Evolutionary conservation across 2,888 invertebrate genomes (phyloP).

Genomic region (Plagiodera versicolora): DNA sequence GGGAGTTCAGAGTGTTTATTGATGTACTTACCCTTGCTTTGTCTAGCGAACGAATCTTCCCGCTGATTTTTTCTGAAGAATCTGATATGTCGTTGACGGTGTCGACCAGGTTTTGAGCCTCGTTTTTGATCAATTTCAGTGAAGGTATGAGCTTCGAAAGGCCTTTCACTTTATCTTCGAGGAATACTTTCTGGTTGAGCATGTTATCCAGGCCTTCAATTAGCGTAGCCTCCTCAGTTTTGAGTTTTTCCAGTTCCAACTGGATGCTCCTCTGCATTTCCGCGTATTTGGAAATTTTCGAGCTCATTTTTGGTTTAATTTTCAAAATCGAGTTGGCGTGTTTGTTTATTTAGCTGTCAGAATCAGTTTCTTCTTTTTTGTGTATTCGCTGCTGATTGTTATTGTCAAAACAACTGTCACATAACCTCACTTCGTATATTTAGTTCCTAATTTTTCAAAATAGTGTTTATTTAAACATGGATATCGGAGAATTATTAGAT

Average conservation of each 20-base stretch:
- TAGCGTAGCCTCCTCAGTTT: slow-evolving; percentile 64
- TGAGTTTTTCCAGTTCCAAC: slow-evolving; percentile 60
- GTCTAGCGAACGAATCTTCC: slow-evolving; percentile 93
- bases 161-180: slow-evolving; percentile 79
- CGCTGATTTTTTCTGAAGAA: slow-evolving; percentile 91
- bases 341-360: background rate
- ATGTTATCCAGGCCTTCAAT: slow-evolving; percentile 71
- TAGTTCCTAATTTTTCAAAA: background rate
- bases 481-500: slow-evolving; percentile 62
- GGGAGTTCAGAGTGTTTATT: too few relatives aligned
- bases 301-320: too few relatives aligned
- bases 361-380: too few relatives aligned
- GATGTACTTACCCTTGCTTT: slow-evolving; percentile 74
- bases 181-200: slow-evolving; percentile 71
- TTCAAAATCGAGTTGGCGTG: background rate
- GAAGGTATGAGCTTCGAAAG: slow-evolving; percentile 81
- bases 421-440: background rate
- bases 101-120: slow-evolving; percentile 77
- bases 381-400: too few relatives aligned
- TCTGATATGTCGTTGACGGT: slow-evolving; percentile 87
- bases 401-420: too few relatives aligned
- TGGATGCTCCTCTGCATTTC: slow-evolving; percentile 59
- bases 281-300: slow-evolving; percentile 25
- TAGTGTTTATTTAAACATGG: slow-evolving; percentile 51
- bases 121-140: slow-evolving; percentile 74